phyloP scores from a whole-genome alignment of 2,797 vertebrate genomes.

The Paedocypris micromegethes region DNA sequence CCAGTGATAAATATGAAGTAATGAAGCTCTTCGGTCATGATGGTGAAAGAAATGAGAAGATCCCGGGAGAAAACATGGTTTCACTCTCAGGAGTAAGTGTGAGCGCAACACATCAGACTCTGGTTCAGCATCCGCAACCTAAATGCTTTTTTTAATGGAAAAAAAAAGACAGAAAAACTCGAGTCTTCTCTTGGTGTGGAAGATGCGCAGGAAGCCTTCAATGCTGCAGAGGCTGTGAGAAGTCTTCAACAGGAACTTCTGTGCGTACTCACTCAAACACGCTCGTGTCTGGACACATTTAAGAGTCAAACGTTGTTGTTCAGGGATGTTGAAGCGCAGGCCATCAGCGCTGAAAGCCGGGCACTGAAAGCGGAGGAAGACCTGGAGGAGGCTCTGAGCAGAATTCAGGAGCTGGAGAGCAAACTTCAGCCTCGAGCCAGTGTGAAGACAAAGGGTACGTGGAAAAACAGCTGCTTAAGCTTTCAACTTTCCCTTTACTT shows the following conservation, averaged over 20 bases:
- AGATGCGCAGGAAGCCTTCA: slow-evolving; percentile 64
- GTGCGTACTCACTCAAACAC: slow-evolving; percentile 60
- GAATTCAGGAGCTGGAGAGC: slow-evolving; percentile 72
- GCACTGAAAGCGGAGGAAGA: slow-evolving; percentile 71
- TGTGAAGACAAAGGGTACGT: slow-evolving; percentile 39
- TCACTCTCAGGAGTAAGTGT: slow-evolving; percentile 55
- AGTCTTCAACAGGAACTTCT: slow-evolving; percentile 70
- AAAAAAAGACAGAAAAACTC: slow-evolving; percentile 51
- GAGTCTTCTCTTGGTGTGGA: slow-evolving; percentile 50
- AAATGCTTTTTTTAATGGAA: slow-evolving; percentile 4
- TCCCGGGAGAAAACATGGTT: slow-evolving; percentile 53
- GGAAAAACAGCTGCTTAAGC: not conserved
- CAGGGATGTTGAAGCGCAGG: slow-evolving; percentile 70
- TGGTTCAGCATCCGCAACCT: too few species aligned
- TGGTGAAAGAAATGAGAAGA: slow-evolving; percentile 64
- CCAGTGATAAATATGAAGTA: slow-evolving; percentile 23
- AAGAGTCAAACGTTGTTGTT: slow-evolving; percentile 12
- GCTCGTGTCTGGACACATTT: too few species aligned
- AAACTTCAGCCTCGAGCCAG: slow-evolving; percentile 51
- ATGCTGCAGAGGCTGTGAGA: slow-evolving; percentile 62
- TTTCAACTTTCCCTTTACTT: too few species aligned
- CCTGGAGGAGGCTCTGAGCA: slow-evolving; percentile 70
- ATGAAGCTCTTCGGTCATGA: slow-evolving; percentile 70
- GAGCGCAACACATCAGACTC: not conserved
- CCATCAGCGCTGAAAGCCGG: slow-evolving; percentile 68